A percentile compares a stretch with the other conserved stretches of the same genome.
Conservation (phyloP, 2,113 vertebrate species). For the Mesembrinibis cayennensis region DNA sequence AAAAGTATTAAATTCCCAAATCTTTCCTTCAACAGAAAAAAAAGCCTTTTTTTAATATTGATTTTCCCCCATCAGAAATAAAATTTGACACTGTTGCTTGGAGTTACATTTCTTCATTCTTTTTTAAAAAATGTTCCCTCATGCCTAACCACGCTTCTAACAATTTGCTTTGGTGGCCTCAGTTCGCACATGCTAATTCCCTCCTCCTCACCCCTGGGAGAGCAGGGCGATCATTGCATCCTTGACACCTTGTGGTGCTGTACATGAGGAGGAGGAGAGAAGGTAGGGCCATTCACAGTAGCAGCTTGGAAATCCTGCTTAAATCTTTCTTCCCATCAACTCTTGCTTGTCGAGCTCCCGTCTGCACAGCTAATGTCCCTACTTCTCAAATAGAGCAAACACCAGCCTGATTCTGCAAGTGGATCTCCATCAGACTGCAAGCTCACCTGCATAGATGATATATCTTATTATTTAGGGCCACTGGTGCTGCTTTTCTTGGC, state of each 20-base stretch:
- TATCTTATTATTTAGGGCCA: neutral
- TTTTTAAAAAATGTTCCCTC: neutral
- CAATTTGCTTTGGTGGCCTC: neutral
- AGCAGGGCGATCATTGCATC: neutral
- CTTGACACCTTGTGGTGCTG: neutral
- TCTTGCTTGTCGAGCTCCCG: neutral
- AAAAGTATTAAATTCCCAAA: neutral
- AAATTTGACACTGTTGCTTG: neutral
- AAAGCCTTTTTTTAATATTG: neutral
- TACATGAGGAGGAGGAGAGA: neutral
- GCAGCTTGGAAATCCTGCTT: neutral
- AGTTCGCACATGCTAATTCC: neutral
- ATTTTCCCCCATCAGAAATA: neutral
- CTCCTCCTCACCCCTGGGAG: neutral
- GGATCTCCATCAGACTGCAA: neutral
- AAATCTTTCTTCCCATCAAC: neutral
- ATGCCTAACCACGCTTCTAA: neutral
- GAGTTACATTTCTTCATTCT: neutral
- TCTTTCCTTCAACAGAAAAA: neutral
- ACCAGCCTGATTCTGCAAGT: neutral
- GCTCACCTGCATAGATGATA: fast-evolving
- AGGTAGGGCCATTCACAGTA: neutral
- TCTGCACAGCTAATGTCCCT: neutral
- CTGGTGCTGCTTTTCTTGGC: neutral
- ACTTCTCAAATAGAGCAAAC: neutral